phyloP scores from a whole-genome alignment of 2,113 vertebrate genomes.

The Bostrychus sinensis region DNA sequence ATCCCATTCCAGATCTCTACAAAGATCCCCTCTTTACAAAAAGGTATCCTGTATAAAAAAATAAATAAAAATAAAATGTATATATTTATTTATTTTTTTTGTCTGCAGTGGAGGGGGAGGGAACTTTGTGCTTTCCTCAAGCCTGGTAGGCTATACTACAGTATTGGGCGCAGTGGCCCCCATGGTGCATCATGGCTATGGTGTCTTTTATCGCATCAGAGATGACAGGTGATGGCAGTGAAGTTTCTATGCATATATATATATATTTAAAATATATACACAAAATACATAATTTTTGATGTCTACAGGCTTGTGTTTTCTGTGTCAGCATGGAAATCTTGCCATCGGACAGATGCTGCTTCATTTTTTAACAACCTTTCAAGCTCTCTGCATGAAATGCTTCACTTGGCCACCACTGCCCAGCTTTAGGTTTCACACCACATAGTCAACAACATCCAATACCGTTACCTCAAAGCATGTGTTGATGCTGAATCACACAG shows the following conservation, averaged over 20 bases:
- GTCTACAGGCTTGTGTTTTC: constrained; percentile 81
- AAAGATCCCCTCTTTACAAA: constrained; percentile 86
- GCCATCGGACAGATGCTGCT: constrained; percentile 85
- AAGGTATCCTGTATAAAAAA: constrained; percentile 78
- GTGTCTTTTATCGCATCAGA: constrained; percentile 93
- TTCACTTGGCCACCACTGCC: constrained; percentile 80
- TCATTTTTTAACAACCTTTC: constrained; percentile 79
- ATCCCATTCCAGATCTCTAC: constrained; percentile 87
- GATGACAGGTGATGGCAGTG: constrained; percentile 87
- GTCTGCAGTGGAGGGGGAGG: constrained; percentile 91
- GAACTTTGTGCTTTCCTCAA: constrained; percentile 94
- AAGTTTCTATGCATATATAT: too few relatives aligned
- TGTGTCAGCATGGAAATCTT: constrained; percentile 89
- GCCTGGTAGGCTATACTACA: constrained; percentile 90
- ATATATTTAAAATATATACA: too few relatives aligned
- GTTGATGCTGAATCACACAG: neutral
- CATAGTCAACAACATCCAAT: neutral
- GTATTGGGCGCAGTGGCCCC: constrained; percentile 83
- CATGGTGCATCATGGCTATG: constrained; percentile 91
- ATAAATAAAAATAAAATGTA: neutral
- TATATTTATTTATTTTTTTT: constrained; percentile 26
- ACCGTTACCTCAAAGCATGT: neutral
- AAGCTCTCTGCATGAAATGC: constrained; percentile 85
- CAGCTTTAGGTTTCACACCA: constrained; percentile 77
- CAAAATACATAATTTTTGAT: neutral